Base-by-base conservation (phyloP, 1,140 invertebrate species). In the Agrypnia vestita region DNA sequence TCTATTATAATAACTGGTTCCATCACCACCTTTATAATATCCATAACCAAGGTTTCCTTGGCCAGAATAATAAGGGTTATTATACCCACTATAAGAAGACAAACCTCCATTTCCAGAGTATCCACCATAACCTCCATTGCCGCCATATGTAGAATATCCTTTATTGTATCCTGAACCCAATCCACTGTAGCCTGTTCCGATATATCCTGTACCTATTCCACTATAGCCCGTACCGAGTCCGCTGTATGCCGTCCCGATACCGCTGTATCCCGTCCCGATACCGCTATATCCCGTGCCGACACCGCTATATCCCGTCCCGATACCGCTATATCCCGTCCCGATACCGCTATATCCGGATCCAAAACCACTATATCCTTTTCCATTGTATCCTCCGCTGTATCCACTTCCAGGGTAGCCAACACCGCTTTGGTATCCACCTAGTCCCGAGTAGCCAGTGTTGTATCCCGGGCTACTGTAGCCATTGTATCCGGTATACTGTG, bases 71-170 rank as follows among this genome's bases (percentile, higher is more conserved):
- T 84, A 83, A 13, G 85, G 85, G 84, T 86, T 85, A 84, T 85
- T 86, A 82, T 88, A 88, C 11, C 87, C 87, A 46, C 84, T 86
- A 80, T 88, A 88, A 55, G 88, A 86, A 49, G 80, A 81, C 9
- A 88, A 83, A 51, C 87, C 87, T 47, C 87, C 87, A 85, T 88
- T 88, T 85, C 87, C 87, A 84, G 86, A 85, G 72, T 84, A 85
- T 35, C 88, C 88, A 17, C 87, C 87, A 7, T 87, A 86, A 25
- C 88, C 88, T 7, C 87, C 87, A 46, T 84, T 77, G 13, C 83
- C 80, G 12, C 13, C 3, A 17, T 72, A 71, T 56, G 12, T 43
- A 43, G 55, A 51, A 19, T 78, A 59, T 10, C 62, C 53, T n/a
- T 61, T 44, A 12, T 67, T 51, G n/a, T 78, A 71, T 44, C 67